Evolutionary conservation across 1,140 invertebrate species (phyloP), one percentile per base, ranked within the genome.

Genomic region (Panonychus citri): DNA sequence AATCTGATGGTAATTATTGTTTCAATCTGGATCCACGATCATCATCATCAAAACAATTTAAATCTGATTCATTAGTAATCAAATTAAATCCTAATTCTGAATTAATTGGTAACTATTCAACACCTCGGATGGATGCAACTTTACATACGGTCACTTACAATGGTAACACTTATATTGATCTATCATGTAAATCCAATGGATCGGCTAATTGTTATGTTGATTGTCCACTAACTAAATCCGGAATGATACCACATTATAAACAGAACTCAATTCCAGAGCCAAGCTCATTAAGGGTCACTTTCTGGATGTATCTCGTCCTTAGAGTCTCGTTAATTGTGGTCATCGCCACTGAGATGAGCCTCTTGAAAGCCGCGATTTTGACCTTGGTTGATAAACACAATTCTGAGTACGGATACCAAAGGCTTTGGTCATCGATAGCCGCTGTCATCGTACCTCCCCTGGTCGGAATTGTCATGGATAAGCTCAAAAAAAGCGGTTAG

Each of bases 361-460:
- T 85, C 78, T 83, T 84, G 64, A 82, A 84, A 70, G 81, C 82
- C 10, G 81, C 81, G 15, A 81, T 81, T 1, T 80, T 84, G 53
- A 79, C 81, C 4, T 79, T 83, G 60, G 69, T 84, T 27, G 72
- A 81, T 42, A 78, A 83, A 63, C 78, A 82, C 60, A 77, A 78
- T 49, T 81, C 80, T 1, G 82, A 85, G 70, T 83, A 83, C 59
- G 82, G 82, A 0, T 68, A 83, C 46, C 81, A 85, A 68, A 71
- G 80, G 57, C 76, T 84, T 56, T 84, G 82, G 63, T 81, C 80
- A 24, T 79, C 76, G 46, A 74, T 83, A 48, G 82, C 81, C 0
- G 80, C 79, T 12, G 82, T 83, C 76, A 80, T 83, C 55, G 79
- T 80, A n/a, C 80, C 81, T 5, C 81, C 81, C 1, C 66, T 84